A percentile compares a stretch with the other conserved stretches of the same genome.
These are phyloP conservation scores for Amyelois transitella DNA, from an alignment of 1,140 invertebrate genomes.

Conservation along the genomic window DNA sequence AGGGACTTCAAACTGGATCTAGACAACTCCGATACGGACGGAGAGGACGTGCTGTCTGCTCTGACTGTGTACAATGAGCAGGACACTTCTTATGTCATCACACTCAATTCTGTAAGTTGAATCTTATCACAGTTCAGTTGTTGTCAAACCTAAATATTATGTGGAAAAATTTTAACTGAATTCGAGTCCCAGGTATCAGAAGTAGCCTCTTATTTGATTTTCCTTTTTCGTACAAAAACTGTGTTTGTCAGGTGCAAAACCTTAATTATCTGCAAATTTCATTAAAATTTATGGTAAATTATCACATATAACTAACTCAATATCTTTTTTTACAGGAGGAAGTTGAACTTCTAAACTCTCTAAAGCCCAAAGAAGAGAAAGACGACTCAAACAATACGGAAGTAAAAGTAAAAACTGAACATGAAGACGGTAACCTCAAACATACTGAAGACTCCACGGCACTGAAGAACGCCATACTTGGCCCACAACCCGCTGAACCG, in stretches of 20 bases:
- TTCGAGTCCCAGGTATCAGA: too few species aligned
- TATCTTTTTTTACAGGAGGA: slow-evolving; percentile 41
- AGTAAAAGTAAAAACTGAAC: slow-evolving; percentile 47
- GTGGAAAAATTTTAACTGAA: too few species aligned
- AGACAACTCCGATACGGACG: slow-evolving; percentile 60
- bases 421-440: slow-evolving; percentile 50
- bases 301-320: too few species aligned
- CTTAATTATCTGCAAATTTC: too few species aligned
- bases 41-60: slow-evolving; percentile 54
- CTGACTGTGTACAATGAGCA: slow-evolving; percentile 38
- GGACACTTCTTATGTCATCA: slow-evolving; percentile 37
- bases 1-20: slow-evolving; percentile 39
- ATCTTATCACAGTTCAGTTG: too few species aligned
- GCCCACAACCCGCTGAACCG: slow-evolving; percentile 39
- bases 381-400: slow-evolving; percentile 31
- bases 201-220: too few species aligned
- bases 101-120: slow-evolving; percentile 37
- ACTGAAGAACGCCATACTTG: slow-evolving; percentile 57
- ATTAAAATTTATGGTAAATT: too few species aligned
- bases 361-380: slow-evolving; percentile 62
- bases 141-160: too few species aligned
- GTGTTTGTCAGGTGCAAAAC: too few species aligned
- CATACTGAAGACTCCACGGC: slow-evolving; percentile 62
- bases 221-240: too few species aligned
- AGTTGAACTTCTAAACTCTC: slow-evolving; percentile 41